phyloP scores from a whole-genome alignment of 2,113 vertebrate species.

The Alouatta palliata region DNA sequence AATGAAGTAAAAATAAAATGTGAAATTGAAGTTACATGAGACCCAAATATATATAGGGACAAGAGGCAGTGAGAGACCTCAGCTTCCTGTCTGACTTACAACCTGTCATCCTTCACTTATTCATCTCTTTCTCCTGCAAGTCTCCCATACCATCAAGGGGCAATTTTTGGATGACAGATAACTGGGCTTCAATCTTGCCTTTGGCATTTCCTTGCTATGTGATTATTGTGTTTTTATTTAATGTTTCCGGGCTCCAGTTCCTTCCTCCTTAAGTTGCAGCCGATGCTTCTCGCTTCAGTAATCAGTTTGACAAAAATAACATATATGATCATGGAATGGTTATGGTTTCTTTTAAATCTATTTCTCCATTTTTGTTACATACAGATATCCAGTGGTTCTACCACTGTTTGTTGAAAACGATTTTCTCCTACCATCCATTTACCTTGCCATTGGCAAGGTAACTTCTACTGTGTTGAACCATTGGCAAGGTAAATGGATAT shows the following conservation, averaged over 20 bases:
- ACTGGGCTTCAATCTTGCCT: background rate
- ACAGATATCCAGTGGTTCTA: background rate
- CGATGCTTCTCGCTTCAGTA: background rate
- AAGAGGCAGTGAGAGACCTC: background rate
- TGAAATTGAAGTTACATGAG: background rate
- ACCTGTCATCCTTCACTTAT: background rate
- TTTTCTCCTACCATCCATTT: background rate
- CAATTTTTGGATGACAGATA: background rate
- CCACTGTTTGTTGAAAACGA: background rate
- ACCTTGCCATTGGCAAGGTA: background rate
- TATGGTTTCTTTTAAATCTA: background rate
- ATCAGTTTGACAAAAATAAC: background rate
- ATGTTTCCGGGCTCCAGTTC: background rate
- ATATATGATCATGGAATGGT: fast-evolving
- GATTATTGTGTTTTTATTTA: background rate
- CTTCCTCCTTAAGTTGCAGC: background rate
- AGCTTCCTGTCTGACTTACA: background rate
- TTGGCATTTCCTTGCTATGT: background rate
- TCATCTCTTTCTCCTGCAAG: background rate
- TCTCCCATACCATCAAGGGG: fast-evolving
- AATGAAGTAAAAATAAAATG: background rate
- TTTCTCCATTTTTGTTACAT: background rate
- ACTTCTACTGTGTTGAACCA: too few species aligned
- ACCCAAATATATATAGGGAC: background rate
- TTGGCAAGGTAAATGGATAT: too few species aligned